Conservation (phyloP, 2,113 vertebrate genomes). For the Melanerpes aurifrons region DNA sequence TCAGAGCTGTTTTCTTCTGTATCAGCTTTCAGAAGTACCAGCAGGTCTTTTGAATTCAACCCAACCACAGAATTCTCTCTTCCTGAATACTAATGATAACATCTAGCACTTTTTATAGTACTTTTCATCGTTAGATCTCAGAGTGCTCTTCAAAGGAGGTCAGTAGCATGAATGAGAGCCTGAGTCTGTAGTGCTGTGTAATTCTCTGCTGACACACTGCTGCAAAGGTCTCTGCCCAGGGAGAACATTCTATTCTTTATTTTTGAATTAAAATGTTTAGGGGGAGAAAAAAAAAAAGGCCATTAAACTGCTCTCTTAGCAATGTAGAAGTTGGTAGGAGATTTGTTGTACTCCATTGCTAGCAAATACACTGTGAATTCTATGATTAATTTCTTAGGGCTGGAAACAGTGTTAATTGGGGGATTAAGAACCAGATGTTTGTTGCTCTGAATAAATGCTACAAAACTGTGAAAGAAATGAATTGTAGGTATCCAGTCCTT, state of each 20-base stretch:
- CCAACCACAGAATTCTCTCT: background rate
- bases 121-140: background rate
- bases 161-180: background rate
- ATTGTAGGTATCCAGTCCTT: background rate
- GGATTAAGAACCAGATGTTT: conserved; percentile 64
- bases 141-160: conserved; percentile 27
- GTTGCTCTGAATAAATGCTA: conserved; percentile 30
- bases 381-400: conserved; percentile 42
- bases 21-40: background rate
- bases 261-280: conserved; percentile 5
- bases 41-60: conserved; percentile 23
- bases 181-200: background rate
- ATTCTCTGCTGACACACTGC: background rate
- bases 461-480: background rate
- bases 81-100: conserved; percentile 29
- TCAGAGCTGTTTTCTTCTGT: background rate
- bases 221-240: background rate
- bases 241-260: background rate
- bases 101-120: background rate
- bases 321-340: conserved; percentile 1
- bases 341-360: conserved; percentile 38
- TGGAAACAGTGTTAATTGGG: conserved; percentile 44
- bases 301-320: background rate
- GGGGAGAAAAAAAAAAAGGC: background rate
- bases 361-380: conserved; percentile 23